Evolutionary conservation across 53 echinoderm and acorn worm species (phyloP), one percentile per base, ranked within the genome.

Genomic region (Pentamera pediparva): DNA sequence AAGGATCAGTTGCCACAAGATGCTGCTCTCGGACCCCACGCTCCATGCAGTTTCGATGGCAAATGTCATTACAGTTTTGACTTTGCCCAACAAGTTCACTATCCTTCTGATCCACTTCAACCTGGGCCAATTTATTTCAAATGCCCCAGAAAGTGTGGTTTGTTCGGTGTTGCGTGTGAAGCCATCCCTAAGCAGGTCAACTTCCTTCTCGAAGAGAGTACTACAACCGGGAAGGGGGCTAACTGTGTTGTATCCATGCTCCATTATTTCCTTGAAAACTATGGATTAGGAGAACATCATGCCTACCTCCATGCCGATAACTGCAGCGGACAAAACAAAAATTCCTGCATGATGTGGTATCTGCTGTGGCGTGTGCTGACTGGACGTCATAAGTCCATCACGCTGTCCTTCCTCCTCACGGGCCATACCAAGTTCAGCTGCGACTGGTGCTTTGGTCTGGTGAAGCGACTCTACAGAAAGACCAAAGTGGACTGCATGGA

Each of bases 391-490:
- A 74, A 38, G 29, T 41, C 71, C 26, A 64, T 83, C 19, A 13
- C 40, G 0, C 15, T 77, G 1, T 39, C 71, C 29, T 86, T 73
- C 15, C 59, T 81, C 2, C 34, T 81, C 2, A 75, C 59, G 51
- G 81, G 81, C 22, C 86, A 86, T 76, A 81, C 86, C 7, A 81
- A 86, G 35, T 86, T 83, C 40, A 33, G 62, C 28, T 82, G 82
- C 1, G 87, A 87, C 38, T 82, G 87, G 87, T 87, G 87, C 61
- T 87, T 87, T 67, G 83, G 87, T 8, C 33, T 87, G 11, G 7
- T 87, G 13, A 87, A 87, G 38, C 34, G 28, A 53, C 29, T 5
- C 24, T 82, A 78, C 65, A 55, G 79, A 32, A 73, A 31, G 19
- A 48, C 54, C 20, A 29, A 49, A 49, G 76, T 88, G 0, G 51